Base-by-base conservation (phyloP, 2,113 vertebrate species). In the Columbina picui region DNA sequence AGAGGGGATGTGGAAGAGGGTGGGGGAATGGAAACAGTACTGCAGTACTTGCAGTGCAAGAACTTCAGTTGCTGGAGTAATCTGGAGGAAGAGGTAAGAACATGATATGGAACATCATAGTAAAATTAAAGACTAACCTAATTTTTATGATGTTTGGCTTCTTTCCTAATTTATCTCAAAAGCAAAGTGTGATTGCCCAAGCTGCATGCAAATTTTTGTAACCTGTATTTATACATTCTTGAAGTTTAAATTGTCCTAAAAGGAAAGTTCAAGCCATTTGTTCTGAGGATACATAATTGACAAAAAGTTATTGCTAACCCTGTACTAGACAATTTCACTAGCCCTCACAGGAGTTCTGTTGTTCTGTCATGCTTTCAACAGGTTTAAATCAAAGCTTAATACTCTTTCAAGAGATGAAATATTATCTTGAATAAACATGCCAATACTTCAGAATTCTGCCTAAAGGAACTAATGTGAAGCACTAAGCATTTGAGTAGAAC, bases 371-470 rank as follows among this genome's bases (percentile, higher is more conserved):
- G 91, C 93, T 91, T 96, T 82, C 90, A 95, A 96, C 92, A 97
- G 77, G 57, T 97, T 76, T 91, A 94, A 95, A 89, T 96, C 76
- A 95, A 96, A 97, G 85, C 61, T 96, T 94, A 95, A 92, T 89
- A 84, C 64, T 96, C 94, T 96, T 92, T 77, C 86, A 98, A 96
- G 69, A 93, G 41, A 96, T 87, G 41, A 96, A 96, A 89, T 95
- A 94, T 92, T 96, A 96, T 61, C 87, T 84, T 90, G 57, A 95
- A 92, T 91, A 94, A 98, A 97, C 89, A 96, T 57, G 59, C 70
- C 89, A 92, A 87, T 93, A 92, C 81, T 95, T 97, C 88, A 76
- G 87, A 94, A 92, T 96, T 94, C 91, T 92, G 92, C 83, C 88
- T 88, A 55, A 82, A 91, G 89, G 84, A 52, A 96, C 57, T 36